Base-by-base conservation (phyloP, 2,797 vertebrate genomes). In the Megaceryle alcyon region DNA sequence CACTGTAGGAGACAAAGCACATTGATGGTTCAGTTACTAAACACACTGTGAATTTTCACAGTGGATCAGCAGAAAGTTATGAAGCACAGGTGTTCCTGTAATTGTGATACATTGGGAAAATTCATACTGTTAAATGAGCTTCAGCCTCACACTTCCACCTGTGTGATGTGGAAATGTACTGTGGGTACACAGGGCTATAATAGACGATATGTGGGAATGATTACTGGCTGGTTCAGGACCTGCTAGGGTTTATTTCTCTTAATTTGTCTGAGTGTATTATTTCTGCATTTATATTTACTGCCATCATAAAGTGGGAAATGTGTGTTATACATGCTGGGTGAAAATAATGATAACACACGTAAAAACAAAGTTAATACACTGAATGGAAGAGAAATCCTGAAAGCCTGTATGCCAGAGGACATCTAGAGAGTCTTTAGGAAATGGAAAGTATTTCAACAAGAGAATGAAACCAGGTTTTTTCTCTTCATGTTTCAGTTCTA, bases 61-160 rank as follows among this genome's bases (percentile, higher is more conserved):
- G 86, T 56, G 51, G 96, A 97, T 97, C 97, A 95, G 94, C 91
- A 97, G 94, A 98, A 97, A 92, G 90, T 97, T 97, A 96, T 97
- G 95, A 97, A 97, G 96, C 96, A 97, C 97, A 98, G 97, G 97
- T 98, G 97, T 96, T 97, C 97, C 92, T 96, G 88, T 98, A 98
- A 97, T 97, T 97, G 97, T 96, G 94, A 98, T 97, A 97, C 91
- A 95, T 61, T 96, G 97, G 97, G 97, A 98, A 98, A 97, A 97
- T 90, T 97, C 97, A 97, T 97, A 97, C 97, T 97, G 97, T 96
- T 97, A 97, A 98, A 97, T 96, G 97, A 97, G 97, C 97, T 97
- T 98, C 97, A 93, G 85, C 94, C 91, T 97, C 97, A 97, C 96
- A 97, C 96, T 97, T 98, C 97, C 96, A 97, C 98, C 97, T 98